Conservation (phyloP, 2,113 vertebrate genomes). For the Callipepla squamata region DNA sequence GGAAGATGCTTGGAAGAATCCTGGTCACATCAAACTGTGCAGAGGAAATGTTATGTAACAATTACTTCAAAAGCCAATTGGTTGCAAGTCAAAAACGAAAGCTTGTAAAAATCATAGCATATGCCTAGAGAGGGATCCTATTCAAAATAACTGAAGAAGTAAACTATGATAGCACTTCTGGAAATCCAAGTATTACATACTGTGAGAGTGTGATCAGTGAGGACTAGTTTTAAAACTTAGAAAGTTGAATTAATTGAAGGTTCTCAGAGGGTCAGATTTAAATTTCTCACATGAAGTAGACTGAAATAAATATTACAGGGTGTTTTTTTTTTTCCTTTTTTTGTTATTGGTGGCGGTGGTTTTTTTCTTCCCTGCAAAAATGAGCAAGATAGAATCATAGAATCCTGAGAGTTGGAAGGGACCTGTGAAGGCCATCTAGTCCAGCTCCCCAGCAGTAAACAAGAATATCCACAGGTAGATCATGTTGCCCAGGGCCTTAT, state of each 20-base stretch:
- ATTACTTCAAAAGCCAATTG: background rate
- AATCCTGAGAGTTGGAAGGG: no score
- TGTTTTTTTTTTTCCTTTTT: no score
- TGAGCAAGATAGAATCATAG: background rate
- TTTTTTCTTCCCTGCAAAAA: background rate
- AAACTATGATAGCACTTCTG: background rate
- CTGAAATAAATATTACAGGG: background rate
- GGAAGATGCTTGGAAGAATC: background rate
- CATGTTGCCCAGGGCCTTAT: no score
- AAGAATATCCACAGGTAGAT: no score
- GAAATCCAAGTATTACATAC: background rate
- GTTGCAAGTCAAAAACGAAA: background rate
- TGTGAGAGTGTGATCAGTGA: background rate
- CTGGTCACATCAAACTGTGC: background rate
- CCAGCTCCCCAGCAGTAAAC: no score
- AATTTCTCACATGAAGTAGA: background rate
- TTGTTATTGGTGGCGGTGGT: no score
- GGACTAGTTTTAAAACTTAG: background rate
- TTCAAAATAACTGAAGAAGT: background rate
- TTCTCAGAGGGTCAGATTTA: background rate
- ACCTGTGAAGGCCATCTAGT: no score
- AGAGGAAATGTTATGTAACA: background rate
- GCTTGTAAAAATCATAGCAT: background rate
- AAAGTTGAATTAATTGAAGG: background rate
- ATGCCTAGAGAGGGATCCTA: background rate